Percentiles rank a stretch among this genome's conserved stretches.
phyloP scores from a whole-genome alignment of 2,113 vertebrate genomes.

The Hucho hucho region DNA sequence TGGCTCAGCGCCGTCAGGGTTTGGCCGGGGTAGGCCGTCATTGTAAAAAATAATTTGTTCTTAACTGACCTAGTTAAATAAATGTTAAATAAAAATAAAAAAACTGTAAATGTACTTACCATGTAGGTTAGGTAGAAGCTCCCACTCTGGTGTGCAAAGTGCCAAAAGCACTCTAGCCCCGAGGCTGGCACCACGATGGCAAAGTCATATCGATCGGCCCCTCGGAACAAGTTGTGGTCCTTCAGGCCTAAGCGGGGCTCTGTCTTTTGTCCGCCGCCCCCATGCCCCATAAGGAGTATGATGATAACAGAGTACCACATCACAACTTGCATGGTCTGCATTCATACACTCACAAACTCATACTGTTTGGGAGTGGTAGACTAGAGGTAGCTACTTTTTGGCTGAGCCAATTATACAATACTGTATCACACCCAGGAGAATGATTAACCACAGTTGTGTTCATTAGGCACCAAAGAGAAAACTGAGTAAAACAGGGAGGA shows the following conservation, averaged over 20 bases:
- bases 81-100: too few relatives aligned
- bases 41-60: too few relatives aligned
- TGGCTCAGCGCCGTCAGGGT: too few relatives aligned
- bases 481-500: too few relatives aligned
- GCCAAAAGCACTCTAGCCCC: slow-evolving; percentile 77
- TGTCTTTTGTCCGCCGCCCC: neutral
- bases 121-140: slow-evolving; percentile 80
- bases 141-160: slow-evolving; percentile 72
- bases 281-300: neutral
- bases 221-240: slow-evolving; percentile 52
- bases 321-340: neutral
- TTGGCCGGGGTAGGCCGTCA: too few relatives aligned
- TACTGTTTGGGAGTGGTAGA: neutral
- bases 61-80: too few relatives aligned
- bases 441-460: neutral
- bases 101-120: slow-evolving; percentile 43
- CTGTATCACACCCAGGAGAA: neutral
- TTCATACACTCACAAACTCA: neutral
- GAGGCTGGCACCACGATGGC: slow-evolving; percentile 61
- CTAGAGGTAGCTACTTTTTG: neutral
- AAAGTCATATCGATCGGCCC: slow-evolving; percentile 71
- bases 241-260: neutral
- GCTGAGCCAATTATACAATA: neutral
- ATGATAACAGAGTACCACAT: neutral
- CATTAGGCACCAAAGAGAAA: too few relatives aligned